These are phyloP conservation scores for Misgurnus mizolepis DNA, from an alignment of 2,113 vertebrate genomes.

Conservation along the genomic window DNA sequence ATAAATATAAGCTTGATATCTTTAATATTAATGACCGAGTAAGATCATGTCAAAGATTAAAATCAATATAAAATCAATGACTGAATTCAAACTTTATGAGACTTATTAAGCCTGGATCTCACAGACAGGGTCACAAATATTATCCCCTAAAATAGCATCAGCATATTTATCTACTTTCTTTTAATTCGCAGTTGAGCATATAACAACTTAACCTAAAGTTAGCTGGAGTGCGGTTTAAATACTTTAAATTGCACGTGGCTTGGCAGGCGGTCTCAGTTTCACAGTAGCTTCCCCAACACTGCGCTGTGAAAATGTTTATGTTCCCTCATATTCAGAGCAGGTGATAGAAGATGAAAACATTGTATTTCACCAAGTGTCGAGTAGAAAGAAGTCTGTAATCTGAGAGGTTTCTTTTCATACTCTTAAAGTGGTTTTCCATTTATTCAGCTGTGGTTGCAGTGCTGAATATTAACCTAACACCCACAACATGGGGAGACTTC, in stretches of 20 bases:
- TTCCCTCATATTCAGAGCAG: neutral
- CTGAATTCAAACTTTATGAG: no score
- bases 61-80: no score
- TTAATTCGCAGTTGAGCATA: neutral
- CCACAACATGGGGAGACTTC: constrained; percentile 16
- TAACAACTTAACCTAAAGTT: neutral
- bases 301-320: neutral
- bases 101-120: no score
- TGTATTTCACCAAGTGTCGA: neutral
- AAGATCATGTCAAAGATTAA: no score
- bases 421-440: neutral
- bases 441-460: constrained; percentile 9
- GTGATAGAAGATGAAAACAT: neutral
- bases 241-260: neutral
- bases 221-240: neutral
- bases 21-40: no score
- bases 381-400: neutral
- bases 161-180: neutral
- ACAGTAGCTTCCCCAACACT: neutral
- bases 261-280: neutral
- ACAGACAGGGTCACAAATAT: no score
- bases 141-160: no score
- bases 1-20: no score
- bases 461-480: neutral
- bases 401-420: neutral